Conservation (phyloP, 2,113 vertebrate genomes). For the Hylia prasina region DNA sequence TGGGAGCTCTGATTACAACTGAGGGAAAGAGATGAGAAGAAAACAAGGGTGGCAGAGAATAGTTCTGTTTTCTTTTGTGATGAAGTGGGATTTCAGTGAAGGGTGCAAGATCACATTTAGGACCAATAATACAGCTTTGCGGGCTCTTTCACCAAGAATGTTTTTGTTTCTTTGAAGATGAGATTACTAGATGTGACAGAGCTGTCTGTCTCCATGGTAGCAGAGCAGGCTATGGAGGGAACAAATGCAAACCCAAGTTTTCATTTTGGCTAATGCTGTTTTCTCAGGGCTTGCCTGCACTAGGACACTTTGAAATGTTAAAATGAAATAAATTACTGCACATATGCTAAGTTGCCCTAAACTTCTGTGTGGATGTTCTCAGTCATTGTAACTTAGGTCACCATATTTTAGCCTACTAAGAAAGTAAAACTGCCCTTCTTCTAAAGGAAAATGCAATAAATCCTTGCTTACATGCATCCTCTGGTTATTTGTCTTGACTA, state of each 20-base stretch:
- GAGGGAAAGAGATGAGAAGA: background rate
- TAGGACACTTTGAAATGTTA: background rate
- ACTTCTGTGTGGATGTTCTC: background rate
- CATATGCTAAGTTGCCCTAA: background rate
- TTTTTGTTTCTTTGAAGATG: slow-evolving; percentile 54
- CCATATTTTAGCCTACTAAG: background rate
- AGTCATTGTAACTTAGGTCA: background rate
- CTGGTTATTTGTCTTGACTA: background rate
- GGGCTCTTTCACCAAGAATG: slow-evolving; percentile 19
- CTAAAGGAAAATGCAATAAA: background rate
- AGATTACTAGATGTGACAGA: slow-evolving; percentile 36
- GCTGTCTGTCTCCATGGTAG: slow-evolving; percentile 50
- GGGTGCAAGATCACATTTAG: background rate
- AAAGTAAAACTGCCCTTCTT: background rate
- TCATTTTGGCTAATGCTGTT: background rate
- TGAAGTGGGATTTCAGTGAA: background rate
- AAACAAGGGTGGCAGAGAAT: background rate
- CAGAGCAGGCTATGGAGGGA: background rate
- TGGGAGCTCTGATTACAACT: background rate
- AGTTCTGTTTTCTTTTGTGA: background rate
- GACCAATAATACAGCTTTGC: background rate
- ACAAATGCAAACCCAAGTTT: slow-evolving; percentile 14
- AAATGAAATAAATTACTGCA: background rate
- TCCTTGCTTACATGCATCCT: background rate
- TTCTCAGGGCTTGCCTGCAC: background rate